These are phyloP conservation scores for Nomada lathburiana DNA, from an alignment of 2,888 invertebrate genomes.

Conservation along the genomic window DNA sequence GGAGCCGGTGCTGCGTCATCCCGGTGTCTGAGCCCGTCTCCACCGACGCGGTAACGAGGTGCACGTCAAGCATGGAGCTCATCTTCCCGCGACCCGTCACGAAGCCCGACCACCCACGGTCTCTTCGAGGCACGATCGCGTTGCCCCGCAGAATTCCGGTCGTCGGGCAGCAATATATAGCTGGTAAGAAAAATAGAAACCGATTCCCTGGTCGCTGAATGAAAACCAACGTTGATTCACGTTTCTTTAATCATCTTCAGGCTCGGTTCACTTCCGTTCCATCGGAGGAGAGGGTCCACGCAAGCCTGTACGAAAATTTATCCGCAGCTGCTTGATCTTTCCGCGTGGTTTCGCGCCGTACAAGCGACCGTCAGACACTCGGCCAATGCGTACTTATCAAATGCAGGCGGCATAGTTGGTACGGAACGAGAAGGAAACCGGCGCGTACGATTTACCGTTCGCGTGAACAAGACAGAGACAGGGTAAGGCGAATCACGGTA, in stretches of 20 bases:
- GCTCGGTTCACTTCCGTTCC: constrained; percentile 24
- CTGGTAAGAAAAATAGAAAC: too few relatives aligned
- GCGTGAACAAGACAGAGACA: constrained; percentile 52
- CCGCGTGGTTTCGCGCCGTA: constrained; percentile 65
- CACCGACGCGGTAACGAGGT: constrained; percentile 78
- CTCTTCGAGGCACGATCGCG: constrained; percentile 40
- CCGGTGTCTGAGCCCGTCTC: constrained; percentile 78
- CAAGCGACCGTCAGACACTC: constrained; percentile 64
- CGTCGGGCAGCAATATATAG: neutral
- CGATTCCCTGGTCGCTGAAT: neutral
- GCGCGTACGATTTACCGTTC: constrained; percentile 6
- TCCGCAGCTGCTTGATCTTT: constrained; percentile 75
- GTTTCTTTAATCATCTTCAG: constrained; percentile 18
- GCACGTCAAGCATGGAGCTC: constrained; percentile 61
- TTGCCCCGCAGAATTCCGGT: constrained; percentile 30
- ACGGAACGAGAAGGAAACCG: constrained; percentile 47
- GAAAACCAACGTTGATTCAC: neutral
- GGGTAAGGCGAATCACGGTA: constrained; percentile 40
- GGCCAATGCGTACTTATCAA: constrained; percentile 72
- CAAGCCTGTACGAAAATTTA: constrained; percentile 63
- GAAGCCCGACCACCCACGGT: constrained; percentile 72
- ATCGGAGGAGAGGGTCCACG: neutral
- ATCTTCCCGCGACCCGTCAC: constrained; percentile 68
- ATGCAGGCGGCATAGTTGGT: constrained; percentile 55
- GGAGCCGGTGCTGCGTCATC: constrained; percentile 82